A percentile compares a stretch with the other conserved stretches of the same genome.
These are phyloP conservation scores for Lathronympha strigana DNA, from an alignment of 2,888 invertebrate genomes.

Conservation along the genomic window DNA sequence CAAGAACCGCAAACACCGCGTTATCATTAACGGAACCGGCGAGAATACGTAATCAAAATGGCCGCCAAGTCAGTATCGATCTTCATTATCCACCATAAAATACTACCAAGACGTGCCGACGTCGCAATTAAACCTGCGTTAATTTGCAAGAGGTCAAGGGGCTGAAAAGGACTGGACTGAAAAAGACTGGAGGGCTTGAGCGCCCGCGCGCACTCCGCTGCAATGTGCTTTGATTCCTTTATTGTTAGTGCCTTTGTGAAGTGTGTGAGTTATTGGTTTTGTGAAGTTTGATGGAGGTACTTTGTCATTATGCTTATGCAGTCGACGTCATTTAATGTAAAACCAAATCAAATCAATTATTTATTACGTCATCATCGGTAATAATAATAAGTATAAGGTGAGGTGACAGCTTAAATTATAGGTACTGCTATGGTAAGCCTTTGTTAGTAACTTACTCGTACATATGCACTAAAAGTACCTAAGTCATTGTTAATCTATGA, in stretches of 20 bases:
- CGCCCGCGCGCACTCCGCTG: neutral
- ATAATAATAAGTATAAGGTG: too few species aligned
- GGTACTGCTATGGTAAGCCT: too few species aligned
- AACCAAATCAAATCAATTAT: too few species aligned
- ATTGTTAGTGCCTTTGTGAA: neutral
- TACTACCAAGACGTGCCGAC: slow-evolving; percentile 6
- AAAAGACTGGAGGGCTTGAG: slow-evolving; percentile 20
- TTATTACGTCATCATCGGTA: too few species aligned
- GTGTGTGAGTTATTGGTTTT: neutral
- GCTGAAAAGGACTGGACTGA: slow-evolving; percentile 10
- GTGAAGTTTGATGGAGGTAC: neutral
- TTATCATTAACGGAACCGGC: too few species aligned
- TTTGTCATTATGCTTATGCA: neutral
- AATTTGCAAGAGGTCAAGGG: slow-evolving; percentile 18
- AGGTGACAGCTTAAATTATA: too few species aligned
- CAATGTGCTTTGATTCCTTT: neutral
- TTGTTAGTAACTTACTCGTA: too few species aligned
- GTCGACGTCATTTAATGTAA: too few species aligned
- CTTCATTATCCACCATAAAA: slow-evolving; percentile 8
- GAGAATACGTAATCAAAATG: neutral
- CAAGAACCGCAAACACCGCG: neutral
- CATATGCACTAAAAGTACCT: too few species aligned
- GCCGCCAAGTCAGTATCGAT: slow-evolving; percentile 17
- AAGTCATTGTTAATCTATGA: too few species aligned
- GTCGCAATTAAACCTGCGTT: slow-evolving; percentile 11